Conservation (phyloP, 2,797 vertebrate species). For the Potorous gilbertii region DNA sequence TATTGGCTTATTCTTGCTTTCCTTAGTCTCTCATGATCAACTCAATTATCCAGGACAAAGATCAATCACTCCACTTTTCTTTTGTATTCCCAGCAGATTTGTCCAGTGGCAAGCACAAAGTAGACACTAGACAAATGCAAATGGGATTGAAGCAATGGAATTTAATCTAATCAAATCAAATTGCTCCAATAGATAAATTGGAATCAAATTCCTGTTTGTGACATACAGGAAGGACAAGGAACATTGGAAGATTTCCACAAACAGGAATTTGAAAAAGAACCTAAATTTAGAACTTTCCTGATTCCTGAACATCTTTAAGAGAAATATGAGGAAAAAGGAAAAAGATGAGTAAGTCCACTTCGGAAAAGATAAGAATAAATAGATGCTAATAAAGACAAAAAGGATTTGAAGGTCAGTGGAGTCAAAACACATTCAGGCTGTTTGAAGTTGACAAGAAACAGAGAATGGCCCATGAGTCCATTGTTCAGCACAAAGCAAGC, state of each 20-base stretch:
- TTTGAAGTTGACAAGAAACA: slow-evolving; percentile 82
- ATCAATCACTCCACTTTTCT: slow-evolving; percentile 37
- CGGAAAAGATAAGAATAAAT: slow-evolving; percentile 72
- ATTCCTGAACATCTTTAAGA: slow-evolving; percentile 44
- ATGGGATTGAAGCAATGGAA: background rate
- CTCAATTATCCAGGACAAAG: slow-evolving; percentile 61
- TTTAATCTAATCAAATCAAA: background rate
- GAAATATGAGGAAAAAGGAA: slow-evolving; percentile 63
- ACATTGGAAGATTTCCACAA: slow-evolving; percentile 59
- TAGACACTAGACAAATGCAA: slow-evolving; percentile 34
- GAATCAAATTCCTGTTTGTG: background rate
- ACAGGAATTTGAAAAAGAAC: slow-evolving; percentile 51
- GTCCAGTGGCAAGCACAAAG: slow-evolving; percentile 37
- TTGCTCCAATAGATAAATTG: slow-evolving; percentile 11
- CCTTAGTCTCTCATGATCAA: slow-evolving; percentile 17
- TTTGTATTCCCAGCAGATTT: background rate
- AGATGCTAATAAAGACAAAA: slow-evolving; percentile 76
- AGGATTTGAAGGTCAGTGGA: slow-evolving; percentile 25
- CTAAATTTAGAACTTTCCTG: slow-evolving; percentile 54
- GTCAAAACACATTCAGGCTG: slow-evolving; percentile 74
- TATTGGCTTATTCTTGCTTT: slow-evolving; percentile 33
- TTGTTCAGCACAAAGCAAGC: slow-evolving; percentile 57
- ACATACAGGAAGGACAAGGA: background rate
- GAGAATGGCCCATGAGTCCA: slow-evolving; percentile 58
- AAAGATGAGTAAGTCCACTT: slow-evolving; percentile 62